Evolutionary conservation across 1,140 invertebrate species (phyloP).

Genomic region (Callitettix versicolor): DNA sequence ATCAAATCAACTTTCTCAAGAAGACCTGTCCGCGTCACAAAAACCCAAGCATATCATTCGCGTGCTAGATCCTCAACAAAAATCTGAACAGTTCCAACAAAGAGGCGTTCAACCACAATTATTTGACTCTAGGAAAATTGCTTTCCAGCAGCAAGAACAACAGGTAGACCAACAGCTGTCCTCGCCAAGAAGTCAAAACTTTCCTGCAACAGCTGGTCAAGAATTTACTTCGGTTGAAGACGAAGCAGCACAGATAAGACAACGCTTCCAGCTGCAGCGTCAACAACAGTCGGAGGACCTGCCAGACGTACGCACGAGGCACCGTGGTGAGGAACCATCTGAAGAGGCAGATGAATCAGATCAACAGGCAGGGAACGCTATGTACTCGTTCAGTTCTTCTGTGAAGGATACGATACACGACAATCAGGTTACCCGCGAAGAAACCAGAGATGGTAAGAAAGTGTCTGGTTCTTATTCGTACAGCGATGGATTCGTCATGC

Average conservation of each 20-base stretch:
- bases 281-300: slow-evolving; percentile 4
- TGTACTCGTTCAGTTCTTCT: slow-evolving; percentile 38
- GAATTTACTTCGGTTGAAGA: too few relatives aligned
- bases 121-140: too few relatives aligned
- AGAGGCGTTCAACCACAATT: too few relatives aligned
- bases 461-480: slow-evolving; percentile 42
- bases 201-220: background rate
- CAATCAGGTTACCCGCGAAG: slow-evolving; percentile 34
- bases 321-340: background rate
- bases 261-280: slow-evolving; percentile 5
- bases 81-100: too few relatives aligned
- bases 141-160: background rate
- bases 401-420: slow-evolving; percentile 42
- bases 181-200: too few relatives aligned
- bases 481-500: slow-evolving; percentile 41
- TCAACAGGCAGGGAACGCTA: slow-evolving; percentile 29
- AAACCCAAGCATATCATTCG: background rate
- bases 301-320: background rate
- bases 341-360: background rate
- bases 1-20: background rate
- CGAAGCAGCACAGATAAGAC: background rate
- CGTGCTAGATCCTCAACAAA: too few relatives aligned
- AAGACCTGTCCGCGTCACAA: background rate
- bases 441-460: slow-evolving; percentile 39
- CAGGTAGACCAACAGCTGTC: background rate